Evolutionary conservation across 2,888 invertebrate genomes (phyloP), one percentile per base, ranked within the genome.

Genomic region (Brachyopa scutellaris): DNA sequence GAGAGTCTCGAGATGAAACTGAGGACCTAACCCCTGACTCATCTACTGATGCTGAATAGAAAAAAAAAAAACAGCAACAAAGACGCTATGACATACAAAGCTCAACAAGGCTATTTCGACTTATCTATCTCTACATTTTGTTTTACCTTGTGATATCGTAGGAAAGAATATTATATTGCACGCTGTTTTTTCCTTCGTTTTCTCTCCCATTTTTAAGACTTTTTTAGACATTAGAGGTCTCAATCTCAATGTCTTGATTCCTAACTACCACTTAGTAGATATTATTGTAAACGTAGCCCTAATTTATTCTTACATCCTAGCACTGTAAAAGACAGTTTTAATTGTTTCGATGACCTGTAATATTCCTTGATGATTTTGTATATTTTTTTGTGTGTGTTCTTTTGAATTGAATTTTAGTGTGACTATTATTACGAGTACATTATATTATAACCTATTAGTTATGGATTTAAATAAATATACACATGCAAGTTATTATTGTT

Each of bases 1-100:
- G 89, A 1, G 88, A 88, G 23, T 85, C 86, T 29, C 88, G 87
- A 62, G 87, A 89, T 74, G 88, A 89, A 26, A 84, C 53, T 15
- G 89, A 89, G 29, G 87, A 88, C 66, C 72, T 86, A 40, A 64
- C 82, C 2, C 78, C 80, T 13, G 85, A 83, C 33, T 76, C 85
- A 33, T 36, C 69, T 1, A 38, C 49, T 1, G 76, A 80, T 49
- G 1, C 40, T 45, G 73, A 66, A 47, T 77, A 49, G 2, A 59
- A 9, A 2, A 8, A 13, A 13, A n/a, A n/a, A n/a, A n/a, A n/a
- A n/a, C n/a, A n/a, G n/a, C n/a, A n/a, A n/a, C n/a, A n/a, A n/a
- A n/a, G n/a, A n/a, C 11, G 19, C 51, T 31, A 61, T 21, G 8
- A 31, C 3, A 15, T 31, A 3, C 36, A 31, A 21, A 45, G 15